Percentiles rank a stretch among this genome's conserved stretches.
Evolutionary conservation across 2,888 invertebrate species (phyloP).

Genomic region (Agapostemon virescens): DNA sequence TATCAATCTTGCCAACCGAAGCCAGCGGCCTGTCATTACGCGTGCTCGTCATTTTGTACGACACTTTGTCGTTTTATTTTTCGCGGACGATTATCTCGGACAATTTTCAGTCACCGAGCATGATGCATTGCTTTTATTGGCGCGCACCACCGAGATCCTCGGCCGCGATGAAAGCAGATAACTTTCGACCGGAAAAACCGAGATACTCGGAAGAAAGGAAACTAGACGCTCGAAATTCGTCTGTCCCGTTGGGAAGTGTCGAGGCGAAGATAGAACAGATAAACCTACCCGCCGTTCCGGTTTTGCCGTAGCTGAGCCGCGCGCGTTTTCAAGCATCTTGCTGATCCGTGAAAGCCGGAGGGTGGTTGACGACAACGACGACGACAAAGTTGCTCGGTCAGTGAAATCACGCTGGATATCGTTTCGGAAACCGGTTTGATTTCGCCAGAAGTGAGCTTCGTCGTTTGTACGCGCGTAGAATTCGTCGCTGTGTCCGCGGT

Average conservation of each 20-base stretch:
- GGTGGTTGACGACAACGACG: conserved; percentile 5
- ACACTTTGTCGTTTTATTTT: conserved; percentile 54
- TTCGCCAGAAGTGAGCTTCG: conserved; percentile 30
- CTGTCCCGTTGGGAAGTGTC: neutral
- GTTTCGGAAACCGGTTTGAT: conserved; percentile 43
- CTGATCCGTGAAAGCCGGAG: conserved; percentile 6
- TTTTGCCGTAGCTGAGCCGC: neutral
- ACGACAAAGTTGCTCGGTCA: neutral
- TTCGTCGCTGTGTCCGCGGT: conserved; percentile 17
- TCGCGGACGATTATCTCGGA: conserved; percentile 52
- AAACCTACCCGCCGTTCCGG: neutral
- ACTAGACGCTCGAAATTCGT: neutral
- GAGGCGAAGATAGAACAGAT: neutral
- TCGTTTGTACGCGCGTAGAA: conserved; percentile 41
- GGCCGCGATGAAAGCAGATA: conserved; percentile 5
- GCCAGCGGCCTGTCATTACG: conserved; percentile 74
- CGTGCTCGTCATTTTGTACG: conserved; percentile 64
- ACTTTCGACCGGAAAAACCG: neutral
- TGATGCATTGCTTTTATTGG: conserved; percentile 40
- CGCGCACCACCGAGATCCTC: neutral
- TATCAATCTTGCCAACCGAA: conserved; percentile 72
- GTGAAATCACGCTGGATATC: conserved; percentile 2
- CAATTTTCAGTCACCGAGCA: conserved; percentile 47
- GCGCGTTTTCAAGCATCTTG: neutral
- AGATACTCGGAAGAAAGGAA: neutral